Conservation (phyloP, 2,113 vertebrate species). For the Clarias macrocephalus region DNA sequence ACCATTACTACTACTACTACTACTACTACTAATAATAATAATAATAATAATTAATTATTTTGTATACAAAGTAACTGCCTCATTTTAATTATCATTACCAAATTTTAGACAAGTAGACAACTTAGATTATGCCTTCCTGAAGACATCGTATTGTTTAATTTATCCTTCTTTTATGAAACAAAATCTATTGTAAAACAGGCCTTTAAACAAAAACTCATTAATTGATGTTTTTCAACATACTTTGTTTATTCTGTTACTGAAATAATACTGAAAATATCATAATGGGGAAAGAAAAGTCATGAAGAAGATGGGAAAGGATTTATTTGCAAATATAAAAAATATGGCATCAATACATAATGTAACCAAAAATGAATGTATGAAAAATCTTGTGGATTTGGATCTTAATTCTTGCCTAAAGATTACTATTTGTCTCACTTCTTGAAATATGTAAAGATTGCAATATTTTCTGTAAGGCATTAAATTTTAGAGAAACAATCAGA, state of each 20-base stretch:
- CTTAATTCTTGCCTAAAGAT: neutral
- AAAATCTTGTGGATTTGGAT: neutral
- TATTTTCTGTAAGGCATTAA: neutral
- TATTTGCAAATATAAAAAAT: neutral
- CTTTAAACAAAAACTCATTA: neutral
- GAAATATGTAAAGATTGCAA: neutral
- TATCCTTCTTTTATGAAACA: neutral
- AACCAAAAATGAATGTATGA: too few species aligned
- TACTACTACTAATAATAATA: too few species aligned
- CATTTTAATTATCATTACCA: too few species aligned
- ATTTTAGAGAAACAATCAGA: neutral
- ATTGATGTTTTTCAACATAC: neutral
- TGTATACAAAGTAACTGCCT: neutral
- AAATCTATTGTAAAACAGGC: neutral
- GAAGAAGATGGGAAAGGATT: neutral
- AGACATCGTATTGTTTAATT: neutral
- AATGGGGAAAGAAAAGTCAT: neutral
- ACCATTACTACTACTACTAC: too few species aligned
- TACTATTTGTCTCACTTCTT: neutral
- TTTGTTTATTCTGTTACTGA: neutral
- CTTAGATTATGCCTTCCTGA: neutral
- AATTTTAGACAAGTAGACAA: too few species aligned
- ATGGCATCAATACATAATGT: neutral
- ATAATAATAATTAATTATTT: neutral
- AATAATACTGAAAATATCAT: neutral